Evolutionary conservation across 2,113 vertebrate species (phyloP).

Genomic region (Zosterops lateralis): DNA sequence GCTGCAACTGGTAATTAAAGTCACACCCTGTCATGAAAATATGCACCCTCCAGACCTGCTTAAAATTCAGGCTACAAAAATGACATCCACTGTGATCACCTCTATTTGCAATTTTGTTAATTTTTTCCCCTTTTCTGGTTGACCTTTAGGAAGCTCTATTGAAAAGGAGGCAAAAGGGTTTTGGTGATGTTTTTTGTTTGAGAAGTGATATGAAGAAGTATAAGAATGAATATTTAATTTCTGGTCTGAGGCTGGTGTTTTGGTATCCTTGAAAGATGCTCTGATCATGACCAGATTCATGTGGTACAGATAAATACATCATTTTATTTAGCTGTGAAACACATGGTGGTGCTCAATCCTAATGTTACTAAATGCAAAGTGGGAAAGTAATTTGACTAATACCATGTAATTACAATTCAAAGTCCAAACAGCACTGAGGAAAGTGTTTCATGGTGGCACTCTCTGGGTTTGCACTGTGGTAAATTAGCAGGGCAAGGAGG

Average conservation of each 20-base stretch:
- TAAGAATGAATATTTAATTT: neutral
- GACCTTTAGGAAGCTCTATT: neutral
- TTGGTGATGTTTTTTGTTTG: neutral
- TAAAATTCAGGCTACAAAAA: neutral
- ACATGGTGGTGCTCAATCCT: slow-evolving; percentile 56
- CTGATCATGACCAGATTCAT: neutral
- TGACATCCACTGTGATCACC: rapidly evolving
- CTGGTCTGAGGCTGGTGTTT: neutral
- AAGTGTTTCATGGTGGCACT: neutral
- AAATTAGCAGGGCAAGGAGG: neutral
- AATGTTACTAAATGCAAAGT: neutral
- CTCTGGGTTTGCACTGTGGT: neutral
- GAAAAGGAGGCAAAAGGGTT: neutral
- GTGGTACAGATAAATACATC: neutral
- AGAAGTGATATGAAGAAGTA: neutral
- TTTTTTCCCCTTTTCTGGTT: neutral
- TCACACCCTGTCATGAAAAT: slow-evolving; percentile 7
- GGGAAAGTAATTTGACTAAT: neutral
- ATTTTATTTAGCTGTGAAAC: slow-evolving; percentile 29
- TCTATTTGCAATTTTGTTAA: neutral
- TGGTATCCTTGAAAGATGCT: neutral
- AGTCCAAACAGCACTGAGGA: neutral
- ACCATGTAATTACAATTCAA: neutral
- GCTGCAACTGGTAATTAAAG: neutral
- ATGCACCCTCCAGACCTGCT: neutral